A percentile compares a stretch with the other conserved stretches of the same genome.
Conservation (phyloP, 2,888 invertebrate species). For the Calephelis perditalis region DNA sequence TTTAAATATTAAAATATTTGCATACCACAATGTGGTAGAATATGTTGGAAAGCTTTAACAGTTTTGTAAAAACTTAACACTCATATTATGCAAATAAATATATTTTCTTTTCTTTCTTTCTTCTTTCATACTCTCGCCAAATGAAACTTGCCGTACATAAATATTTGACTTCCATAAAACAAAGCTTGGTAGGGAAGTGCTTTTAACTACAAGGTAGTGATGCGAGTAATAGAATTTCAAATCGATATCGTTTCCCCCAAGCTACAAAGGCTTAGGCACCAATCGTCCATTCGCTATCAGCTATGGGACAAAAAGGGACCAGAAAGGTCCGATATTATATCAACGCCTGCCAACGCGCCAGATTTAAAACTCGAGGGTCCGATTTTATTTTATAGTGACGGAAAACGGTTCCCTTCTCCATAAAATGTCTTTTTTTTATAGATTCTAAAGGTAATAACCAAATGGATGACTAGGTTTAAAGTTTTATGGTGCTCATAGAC, state of each 20-base stretch:
- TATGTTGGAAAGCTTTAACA: too few relatives aligned
- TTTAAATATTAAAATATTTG: too few relatives aligned
- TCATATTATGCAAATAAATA: too few relatives aligned
- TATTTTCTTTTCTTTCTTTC: too few relatives aligned
- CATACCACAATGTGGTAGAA: too few relatives aligned
- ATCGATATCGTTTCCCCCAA: constrained; percentile 15
- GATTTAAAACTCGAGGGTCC: constrained; percentile 25
- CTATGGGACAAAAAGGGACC: constrained; percentile 55
- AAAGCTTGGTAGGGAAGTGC: constrained; percentile 16
- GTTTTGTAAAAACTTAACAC: too few relatives aligned
- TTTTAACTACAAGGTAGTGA: constrained; percentile 43
- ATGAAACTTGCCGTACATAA: too few relatives aligned
- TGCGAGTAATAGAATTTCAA: constrained; percentile 48
- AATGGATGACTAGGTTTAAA: too few relatives aligned
- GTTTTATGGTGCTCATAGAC: too few relatives aligned
- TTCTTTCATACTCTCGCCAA: too few relatives aligned
- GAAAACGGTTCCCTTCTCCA: neutral
- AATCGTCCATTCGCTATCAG: constrained; percentile 70
- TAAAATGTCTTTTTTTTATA: neutral
- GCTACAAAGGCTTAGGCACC: constrained; percentile 57
- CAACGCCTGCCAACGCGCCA: constrained; percentile 14
- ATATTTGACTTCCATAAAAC: too few relatives aligned
- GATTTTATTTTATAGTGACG: constrained; percentile 8
- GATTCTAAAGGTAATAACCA: too few relatives aligned
- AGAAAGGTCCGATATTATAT: constrained; percentile 61